Base-by-base conservation (phyloP, 2,888 invertebrate species). In the Noctua janthina region DNA sequence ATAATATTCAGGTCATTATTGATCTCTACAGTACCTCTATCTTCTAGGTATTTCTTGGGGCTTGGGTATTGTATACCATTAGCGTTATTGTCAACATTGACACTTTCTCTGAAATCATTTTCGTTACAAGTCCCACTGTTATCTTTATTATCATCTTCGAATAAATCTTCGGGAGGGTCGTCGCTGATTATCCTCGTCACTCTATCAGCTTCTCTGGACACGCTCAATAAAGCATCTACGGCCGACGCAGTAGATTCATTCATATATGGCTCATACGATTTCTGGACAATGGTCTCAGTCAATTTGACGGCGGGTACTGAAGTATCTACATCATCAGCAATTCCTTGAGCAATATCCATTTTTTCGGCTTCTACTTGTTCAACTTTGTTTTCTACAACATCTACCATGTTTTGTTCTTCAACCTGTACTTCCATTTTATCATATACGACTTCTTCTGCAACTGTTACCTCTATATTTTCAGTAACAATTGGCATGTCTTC, bases 191-290 rank as follows among this genome's bases (percentile, higher is more conserved):
- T 89, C 89, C 94, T 95, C 8, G 96, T 96, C 3, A 96, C 96
- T 90, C 96, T 92, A 81, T 97, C 96, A 67, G 95, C 88, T 82
- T 97, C 96, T 85, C 96, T 92, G 6, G 96, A 96, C 2, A 96
- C 96, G 89, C 96, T 96, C 73, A 96, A 89, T 79, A 96, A 93
- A 67, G 96, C 96, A 84, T 96, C 96, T n/a, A 97, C 96, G 29
- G 96, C 96, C 1, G 96, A 96, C 29, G 96, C 96, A 46, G 96
- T 96, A 35, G 96, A 93, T 90, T 96, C 95, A 89, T 94, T 96
- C 94, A 96, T 94, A 81, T 91, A 95, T 11, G 93, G 92, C 83
- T 92, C 89, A 72, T 88, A 89, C 23, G 89, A 73, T 81, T 92
- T 92, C 46, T 90, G 85, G 51, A 88, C 54, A 71, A 70, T 79